phyloP scores from a whole-genome alignment of 2,797 vertebrate genomes.

The Trachurus trachurus region DNA sequence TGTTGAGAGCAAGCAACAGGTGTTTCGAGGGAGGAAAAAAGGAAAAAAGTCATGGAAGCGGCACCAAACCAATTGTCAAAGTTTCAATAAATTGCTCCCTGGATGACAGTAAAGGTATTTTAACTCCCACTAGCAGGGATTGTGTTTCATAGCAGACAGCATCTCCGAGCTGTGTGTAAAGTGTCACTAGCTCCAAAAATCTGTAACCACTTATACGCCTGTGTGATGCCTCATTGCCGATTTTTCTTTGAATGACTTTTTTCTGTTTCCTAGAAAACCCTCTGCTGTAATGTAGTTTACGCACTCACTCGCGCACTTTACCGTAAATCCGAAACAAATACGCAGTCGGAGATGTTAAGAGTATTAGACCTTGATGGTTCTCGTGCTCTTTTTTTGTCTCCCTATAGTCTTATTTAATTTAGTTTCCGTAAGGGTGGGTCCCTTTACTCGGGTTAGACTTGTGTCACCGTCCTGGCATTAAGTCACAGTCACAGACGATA shows the following conservation, averaged over 20 bases:
- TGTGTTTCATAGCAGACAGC: constrained; percentile 11
- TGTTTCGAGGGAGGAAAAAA: constrained; percentile 19
- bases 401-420: constrained; percentile 16
- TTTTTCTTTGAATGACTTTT: constrained; percentile 5
- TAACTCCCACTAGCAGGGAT: neutral
- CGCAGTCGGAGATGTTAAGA: neutral
- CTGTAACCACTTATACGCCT: constrained; percentile 33
- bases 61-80: neutral
- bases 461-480: constrained; percentile 40
- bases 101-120: neutral
- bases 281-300: neutral
- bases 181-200: constrained; percentile 3
- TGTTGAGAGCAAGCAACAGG: constrained; percentile 30
- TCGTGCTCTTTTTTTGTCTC: neutral
- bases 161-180: constrained; percentile 7
- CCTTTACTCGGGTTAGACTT: constrained; percentile 1
- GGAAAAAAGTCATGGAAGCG: neutral
- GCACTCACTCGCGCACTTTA: neutral
- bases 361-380: neutral
- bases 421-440: constrained; percentile 47
- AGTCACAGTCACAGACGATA: constrained; percentile 35
- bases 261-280: constrained; percentile 38
- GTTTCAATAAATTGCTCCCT: neutral
- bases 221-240: constrained; percentile 27
- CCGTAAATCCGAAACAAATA: neutral